A percentile compares a stretch with the other conserved stretches of the same genome.
Conservation (phyloP, 2,113 vertebrate species). For the Athene cunicularia region DNA sequence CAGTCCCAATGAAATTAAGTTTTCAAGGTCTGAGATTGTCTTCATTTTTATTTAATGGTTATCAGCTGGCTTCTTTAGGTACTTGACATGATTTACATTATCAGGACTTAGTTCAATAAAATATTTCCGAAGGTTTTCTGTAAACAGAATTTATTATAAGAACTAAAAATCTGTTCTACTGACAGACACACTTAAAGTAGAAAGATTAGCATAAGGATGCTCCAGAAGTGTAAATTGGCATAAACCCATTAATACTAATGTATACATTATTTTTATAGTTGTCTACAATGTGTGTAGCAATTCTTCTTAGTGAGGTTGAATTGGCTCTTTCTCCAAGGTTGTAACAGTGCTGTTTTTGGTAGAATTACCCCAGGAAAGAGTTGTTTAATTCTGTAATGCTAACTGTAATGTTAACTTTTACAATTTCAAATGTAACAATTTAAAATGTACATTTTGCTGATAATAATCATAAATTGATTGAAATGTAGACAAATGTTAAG, state of each 20-base stretch:
- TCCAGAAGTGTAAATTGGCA: background rate
- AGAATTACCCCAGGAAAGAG: background rate
- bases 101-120: background rate
- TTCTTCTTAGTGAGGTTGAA: background rate
- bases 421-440: background rate
- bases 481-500: constrained; percentile 57
- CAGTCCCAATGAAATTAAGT: constrained; percentile 51
- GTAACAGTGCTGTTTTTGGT: background rate
- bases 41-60: constrained; percentile 51
- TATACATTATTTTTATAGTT: background rate
- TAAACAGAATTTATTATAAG: background rate
- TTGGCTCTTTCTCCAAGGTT: background rate
- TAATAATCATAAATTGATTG: background rate
- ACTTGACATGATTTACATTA: constrained; percentile 38
- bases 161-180: background rate
- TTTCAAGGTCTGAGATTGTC: constrained; percentile 43
- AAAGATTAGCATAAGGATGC: background rate
- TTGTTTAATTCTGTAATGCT: background rate
- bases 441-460: background rate
- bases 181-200: background rate
- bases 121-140: background rate
- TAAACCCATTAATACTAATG: background rate
- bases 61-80: constrained; percentile 45
- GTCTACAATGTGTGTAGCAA: background rate
- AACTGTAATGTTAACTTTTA: background rate